A percentile compares a stretch with the other conserved stretches of the same genome.
These are phyloP conservation scores for Sebastes reedi DNA, from an alignment of 2,797 vertebrate species.

Conservation along the genomic window DNA sequence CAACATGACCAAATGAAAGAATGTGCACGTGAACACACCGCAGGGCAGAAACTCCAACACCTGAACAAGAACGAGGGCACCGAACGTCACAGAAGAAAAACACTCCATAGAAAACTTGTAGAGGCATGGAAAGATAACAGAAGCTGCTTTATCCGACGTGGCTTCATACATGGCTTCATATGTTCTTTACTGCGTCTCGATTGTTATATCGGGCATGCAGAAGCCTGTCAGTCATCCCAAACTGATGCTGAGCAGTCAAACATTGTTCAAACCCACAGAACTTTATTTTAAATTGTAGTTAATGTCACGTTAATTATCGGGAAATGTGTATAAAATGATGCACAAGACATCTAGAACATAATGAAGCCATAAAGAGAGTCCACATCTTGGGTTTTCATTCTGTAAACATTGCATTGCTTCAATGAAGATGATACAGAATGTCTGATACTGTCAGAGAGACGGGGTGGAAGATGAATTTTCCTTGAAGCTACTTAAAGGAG, in stretches of 20 bases:
- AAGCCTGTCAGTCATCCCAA: neutral
- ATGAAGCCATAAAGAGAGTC: neutral
- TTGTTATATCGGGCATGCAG: neutral
- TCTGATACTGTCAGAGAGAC: neutral
- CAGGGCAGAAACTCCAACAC: slow-evolving; percentile 13
- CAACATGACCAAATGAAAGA: slow-evolving; percentile 18
- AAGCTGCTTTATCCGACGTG: neutral
- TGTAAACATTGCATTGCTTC: neutral
- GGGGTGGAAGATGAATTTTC: neutral
- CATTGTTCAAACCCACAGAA: neutral
- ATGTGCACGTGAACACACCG: slow-evolving; percentile 16
- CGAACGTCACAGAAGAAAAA: slow-evolving; percentile 3
- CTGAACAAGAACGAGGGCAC: neutral
- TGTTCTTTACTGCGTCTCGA: neutral
- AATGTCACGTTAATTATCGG: neutral
- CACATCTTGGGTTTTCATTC: neutral
- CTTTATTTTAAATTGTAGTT: neutral
- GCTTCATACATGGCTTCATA: neutral
- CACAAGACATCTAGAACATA: neutral
- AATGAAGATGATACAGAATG: neutral
- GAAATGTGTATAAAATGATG: neutral
- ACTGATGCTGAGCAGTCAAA: neutral
- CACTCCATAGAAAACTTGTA: neutral
- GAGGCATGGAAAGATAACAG: neutral
- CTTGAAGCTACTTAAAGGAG: neutral